Conservation (phyloP, 1,140 invertebrate genomes). For the Neodiprion pinetum region DNA sequence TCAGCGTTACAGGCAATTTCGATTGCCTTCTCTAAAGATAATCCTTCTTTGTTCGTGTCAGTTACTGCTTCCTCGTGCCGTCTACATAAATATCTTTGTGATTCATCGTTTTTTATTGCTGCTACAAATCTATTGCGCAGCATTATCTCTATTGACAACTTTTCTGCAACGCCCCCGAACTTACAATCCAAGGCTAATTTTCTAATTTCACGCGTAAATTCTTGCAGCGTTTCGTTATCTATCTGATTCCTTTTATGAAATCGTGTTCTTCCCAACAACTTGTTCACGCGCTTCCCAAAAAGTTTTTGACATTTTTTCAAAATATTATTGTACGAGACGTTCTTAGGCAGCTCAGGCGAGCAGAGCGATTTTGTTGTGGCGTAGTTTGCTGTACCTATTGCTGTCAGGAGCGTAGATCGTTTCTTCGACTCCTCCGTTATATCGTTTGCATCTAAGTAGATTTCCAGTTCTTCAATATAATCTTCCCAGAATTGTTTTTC, state of each 20-base stretch:
- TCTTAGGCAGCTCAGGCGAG: not conserved
- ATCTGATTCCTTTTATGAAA: slow-evolving; percentile 10
- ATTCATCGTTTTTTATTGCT: slow-evolving; percentile 10
- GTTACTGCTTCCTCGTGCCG: slow-evolving; percentile 8
- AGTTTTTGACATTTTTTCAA: slow-evolving; percentile 10
- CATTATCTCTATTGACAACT: slow-evolving; percentile 12
- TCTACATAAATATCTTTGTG: slow-evolving; percentile 13
- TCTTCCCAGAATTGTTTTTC: slow-evolving; percentile 11
- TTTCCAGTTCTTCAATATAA: slow-evolving; percentile 16
- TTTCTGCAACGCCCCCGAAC: slow-evolving; percentile 4
- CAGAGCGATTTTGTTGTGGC: slow-evolving; percentile 11
- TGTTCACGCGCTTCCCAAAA: slow-evolving; percentile 2
- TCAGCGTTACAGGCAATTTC: slow-evolving; percentile 10
- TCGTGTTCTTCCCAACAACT: not conserved
- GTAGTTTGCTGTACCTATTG: slow-evolving; percentile 2
- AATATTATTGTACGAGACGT: not conserved
- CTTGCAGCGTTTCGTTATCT: slow-evolving; percentile 8
- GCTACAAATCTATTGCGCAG: slow-evolving; percentile 15
- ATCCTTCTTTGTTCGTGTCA: slow-evolving; percentile 8
- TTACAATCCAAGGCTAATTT: slow-evolving; percentile 14
- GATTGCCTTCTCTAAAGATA: slow-evolving; percentile 2
- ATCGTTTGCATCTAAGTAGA: slow-evolving; percentile 14
- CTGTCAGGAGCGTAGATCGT: slow-evolving; percentile 12
- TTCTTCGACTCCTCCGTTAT: slow-evolving; percentile 6
- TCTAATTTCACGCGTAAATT: slow-evolving; percentile 12